These are phyloP conservation scores for Cololabis saira DNA, from an alignment of 2,113 vertebrate species.

Conservation along the genomic window DNA sequence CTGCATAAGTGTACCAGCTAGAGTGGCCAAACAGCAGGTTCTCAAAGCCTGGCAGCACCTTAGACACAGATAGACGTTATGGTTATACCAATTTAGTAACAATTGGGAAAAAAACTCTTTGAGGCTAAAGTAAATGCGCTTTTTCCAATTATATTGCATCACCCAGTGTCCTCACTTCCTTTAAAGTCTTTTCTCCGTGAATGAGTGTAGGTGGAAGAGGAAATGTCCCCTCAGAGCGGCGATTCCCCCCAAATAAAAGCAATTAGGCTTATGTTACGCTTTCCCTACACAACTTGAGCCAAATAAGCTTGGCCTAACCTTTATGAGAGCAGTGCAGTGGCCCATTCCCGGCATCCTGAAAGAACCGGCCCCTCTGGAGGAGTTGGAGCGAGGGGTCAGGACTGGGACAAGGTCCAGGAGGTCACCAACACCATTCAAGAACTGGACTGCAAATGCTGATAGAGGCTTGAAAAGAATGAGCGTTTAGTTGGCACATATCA, in stretches of 20 bases:
- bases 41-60: conserved; percentile 92
- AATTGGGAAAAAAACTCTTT: no score
- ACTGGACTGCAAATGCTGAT: conserved; percentile 83
- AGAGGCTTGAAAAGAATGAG: conserved; percentile 79
- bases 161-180: no score
- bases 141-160: no score
- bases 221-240: conserved; percentile 11
- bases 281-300: conserved; percentile 37
- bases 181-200: not conserved
- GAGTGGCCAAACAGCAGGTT: conserved; percentile 90
- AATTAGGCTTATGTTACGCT: conserved; percentile 27
- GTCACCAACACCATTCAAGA: conserved; percentile 89
- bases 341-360: conserved; percentile 86
- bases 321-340: conserved; percentile 92
- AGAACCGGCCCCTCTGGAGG: conserved; percentile 34
- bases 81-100: no score
- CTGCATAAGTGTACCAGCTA: conserved; percentile 91
- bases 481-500: conserved; percentile 20
- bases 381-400: conserved; percentile 75
- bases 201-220: not conserved
- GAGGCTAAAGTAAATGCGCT: no score
- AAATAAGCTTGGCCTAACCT: conserved; percentile 82
- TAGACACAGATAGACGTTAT: conserved; percentile 3
- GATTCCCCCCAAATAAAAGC: conserved; percentile 24
- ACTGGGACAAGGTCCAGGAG: conserved; percentile 89